Conservation (phyloP, 2,888 invertebrate species). For the Rhodophaea formosa region DNA sequence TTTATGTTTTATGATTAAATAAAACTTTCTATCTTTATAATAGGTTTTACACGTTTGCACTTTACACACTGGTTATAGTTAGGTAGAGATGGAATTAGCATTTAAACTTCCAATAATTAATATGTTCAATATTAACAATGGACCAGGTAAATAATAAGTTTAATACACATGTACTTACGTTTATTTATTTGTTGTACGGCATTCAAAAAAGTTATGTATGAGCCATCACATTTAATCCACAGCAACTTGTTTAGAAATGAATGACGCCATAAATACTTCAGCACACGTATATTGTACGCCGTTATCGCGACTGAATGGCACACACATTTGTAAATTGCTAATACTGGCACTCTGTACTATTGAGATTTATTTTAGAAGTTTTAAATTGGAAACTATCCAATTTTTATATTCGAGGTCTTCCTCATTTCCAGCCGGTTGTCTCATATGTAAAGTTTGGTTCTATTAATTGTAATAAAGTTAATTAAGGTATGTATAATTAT, state of each 20-base stretch:
- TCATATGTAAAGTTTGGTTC: conserved; percentile 31
- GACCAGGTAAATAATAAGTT: neutral
- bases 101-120: neutral
- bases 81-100: neutral
- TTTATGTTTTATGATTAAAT: too few relatives aligned
- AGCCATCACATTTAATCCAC: neutral
- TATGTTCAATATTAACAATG: neutral
- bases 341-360: conserved; percentile 58
- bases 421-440: conserved; percentile 42
- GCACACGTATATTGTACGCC: neutral
- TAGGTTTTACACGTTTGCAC: neutral
- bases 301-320: neutral
- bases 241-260: neutral
- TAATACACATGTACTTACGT: neutral
- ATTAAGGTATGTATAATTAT: conserved; percentile 1
- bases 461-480: neutral
- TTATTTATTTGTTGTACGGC: neutral
- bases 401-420: conserved; percentile 61
- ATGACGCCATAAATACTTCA: neutral
- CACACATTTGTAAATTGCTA: conserved; percentile 37
- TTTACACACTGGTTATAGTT: neutral
- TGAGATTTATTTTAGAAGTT: conserved; percentile 74
- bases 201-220: neutral
- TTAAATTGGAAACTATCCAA: conserved; percentile 72
- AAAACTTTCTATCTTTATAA: too few relatives aligned